Conservation (phyloP, 2,888 invertebrate species). For the Microctonus aethiopoides region DNA sequence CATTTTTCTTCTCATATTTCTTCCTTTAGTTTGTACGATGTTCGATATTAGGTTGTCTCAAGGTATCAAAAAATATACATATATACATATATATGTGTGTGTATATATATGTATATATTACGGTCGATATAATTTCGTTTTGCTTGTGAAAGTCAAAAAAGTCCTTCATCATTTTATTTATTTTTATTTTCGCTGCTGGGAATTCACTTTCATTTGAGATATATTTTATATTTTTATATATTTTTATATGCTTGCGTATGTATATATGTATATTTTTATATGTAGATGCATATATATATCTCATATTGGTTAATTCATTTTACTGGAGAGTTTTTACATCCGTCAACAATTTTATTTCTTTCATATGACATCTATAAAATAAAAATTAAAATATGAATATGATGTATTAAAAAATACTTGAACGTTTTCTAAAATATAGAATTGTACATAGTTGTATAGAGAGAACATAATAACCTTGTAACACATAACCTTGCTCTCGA, state of each 20-base stretch:
- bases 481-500: neutral
- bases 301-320: neutral
- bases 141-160: neutral
- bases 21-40: neutral
- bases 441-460: no score
- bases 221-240: no score
- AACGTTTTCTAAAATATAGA: neutral
- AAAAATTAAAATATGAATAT: neutral
- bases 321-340: neutral
- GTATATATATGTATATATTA: no score
- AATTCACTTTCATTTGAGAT: slow-evolving; percentile 2
- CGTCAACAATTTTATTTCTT: neutral
- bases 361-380: neutral
- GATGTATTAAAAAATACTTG: neutral
- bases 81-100: neutral
- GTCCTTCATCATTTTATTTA: neutral
- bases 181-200: neutral
- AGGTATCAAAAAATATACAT: neutral
- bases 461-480: neutral
- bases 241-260: no score
- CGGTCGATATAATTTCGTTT: neutral
- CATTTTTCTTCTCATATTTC: neutral
- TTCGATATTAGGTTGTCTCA: neutral
- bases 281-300: no score
- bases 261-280: no score